Base-by-base conservation (phyloP, 2,113 vertebrate species). In the Lasiurus borealis region DNA sequence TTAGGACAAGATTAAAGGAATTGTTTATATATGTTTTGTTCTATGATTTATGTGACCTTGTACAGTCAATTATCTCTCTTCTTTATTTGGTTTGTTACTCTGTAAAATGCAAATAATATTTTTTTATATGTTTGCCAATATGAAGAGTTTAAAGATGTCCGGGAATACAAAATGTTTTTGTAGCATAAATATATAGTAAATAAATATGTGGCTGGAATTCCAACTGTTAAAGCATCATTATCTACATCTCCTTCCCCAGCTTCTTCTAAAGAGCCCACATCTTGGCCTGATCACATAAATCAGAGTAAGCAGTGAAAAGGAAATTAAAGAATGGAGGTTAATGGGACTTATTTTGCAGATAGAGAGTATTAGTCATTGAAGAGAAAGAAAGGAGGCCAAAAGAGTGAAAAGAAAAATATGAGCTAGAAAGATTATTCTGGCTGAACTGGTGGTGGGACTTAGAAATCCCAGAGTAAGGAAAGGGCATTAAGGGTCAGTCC, bases 101-200 rank as follows among this genome's bases (percentile, higher is more conserved):
- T 66, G 8, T 36, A 84, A 95, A 95, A 93, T 71, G 57, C 14
- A 96, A 88, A 93, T 77, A 82, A 64, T 73, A 52, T 86, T 85
- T 66, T 40, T 29, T 40, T 50, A 36, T 75, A 40, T 54, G 69
- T 94, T 90, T 95, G 29, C 13, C 8, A 62, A 57, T 46, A 40
- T 52, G 44, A 94, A 88, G 52, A 84, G 16, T 87, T 92, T 82
- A 91, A 84, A 50, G n/a, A 83, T 68, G 19, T 40, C 50, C 81
- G 40, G 76, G 71, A 89, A 88, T 52, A 64, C 9, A 40, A 69
- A 82, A 54, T 72, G 21, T 34, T 66, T 93, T 94, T 76, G 23
- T 81, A 82, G 16, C 31, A 75, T 75, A 85, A 85, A 50, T 90
- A 57, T 69, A 62, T 46, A 18, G 44, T 57, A 82, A 94, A 44